A percentile compares a stretch with the other conserved stretches of the same genome.
Conservation (phyloP, 2,888 invertebrate genomes). For the Drosophila nigritarsus region DNA sequence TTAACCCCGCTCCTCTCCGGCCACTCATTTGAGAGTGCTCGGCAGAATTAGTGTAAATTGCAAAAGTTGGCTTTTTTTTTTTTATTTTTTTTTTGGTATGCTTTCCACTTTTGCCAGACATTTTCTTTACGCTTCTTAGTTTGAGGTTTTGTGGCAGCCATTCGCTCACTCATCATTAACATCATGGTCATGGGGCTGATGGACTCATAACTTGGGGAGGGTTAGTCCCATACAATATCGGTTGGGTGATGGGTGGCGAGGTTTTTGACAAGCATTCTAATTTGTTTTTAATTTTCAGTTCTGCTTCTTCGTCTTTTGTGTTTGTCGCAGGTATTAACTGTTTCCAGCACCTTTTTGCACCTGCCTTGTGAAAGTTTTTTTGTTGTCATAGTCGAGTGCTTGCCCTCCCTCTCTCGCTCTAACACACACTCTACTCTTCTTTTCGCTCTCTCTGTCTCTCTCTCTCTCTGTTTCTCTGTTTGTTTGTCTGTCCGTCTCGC, state of each 20-base stretch:
- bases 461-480: not conserved
- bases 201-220: constrained; percentile 33
- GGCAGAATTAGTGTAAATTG: constrained; percentile 63
- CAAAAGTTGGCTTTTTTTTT: constrained; percentile 44
- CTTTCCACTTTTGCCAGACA: constrained; percentile 9
- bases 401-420: not conserved
- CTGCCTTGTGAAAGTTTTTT: constrained; percentile 41
- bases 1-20: not conserved
- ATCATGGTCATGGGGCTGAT: constrained; percentile 47
- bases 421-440: not conserved
- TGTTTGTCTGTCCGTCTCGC: constrained; percentile 5
- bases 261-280: constrained; percentile 62
- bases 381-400: constrained; percentile 18
- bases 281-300: constrained; percentile 69
- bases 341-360: constrained; percentile 56
- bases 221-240: not conserved
- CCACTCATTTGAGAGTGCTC: constrained; percentile 11
- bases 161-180: constrained; percentile 60
- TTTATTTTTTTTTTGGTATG: not conserved
- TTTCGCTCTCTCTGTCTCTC: not conserved
- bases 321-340: constrained; percentile 50
- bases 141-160: constrained; percentile 44
- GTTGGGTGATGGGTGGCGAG: not conserved
- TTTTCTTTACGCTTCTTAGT: constrained; percentile 31
- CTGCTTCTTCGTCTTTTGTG: constrained; percentile 41